These are phyloP conservation scores for Drosophila virilis DNA, from an alignment of 1,140 invertebrate genomes.

Conservation along the genomic window DNA sequence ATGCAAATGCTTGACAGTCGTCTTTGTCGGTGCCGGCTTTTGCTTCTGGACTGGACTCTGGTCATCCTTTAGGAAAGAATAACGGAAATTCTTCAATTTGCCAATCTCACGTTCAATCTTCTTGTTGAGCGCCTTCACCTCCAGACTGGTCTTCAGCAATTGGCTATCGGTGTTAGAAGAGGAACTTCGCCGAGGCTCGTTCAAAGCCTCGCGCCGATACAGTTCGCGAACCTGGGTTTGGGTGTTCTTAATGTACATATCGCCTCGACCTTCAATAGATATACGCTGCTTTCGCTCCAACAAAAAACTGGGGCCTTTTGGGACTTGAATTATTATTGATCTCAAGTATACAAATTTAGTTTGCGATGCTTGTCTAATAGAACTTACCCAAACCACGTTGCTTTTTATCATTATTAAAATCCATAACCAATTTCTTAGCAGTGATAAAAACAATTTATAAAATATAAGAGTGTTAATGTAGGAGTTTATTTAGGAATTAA, in stretches of 20 bases:
- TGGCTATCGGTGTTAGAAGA: slow-evolving; percentile 1
- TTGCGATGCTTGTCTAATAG: neutral
- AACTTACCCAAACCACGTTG: neutral
- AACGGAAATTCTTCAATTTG: slow-evolving; percentile 35
- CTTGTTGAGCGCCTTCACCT: slow-evolving; percentile 29
- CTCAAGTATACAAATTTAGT: neutral
- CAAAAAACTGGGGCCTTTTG: slow-evolving; percentile 22
- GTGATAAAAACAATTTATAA: neutral
- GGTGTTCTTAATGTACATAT: slow-evolving; percentile 29
- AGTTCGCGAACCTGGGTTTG: slow-evolving; percentile 33
- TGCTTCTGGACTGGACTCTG: neutral
- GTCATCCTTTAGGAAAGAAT: neutral
- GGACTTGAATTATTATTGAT: neutral
- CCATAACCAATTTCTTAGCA: neutral
- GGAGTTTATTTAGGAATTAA: neutral
- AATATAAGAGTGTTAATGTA: neutral
- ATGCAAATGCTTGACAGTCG: neutral
- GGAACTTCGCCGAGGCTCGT: neutral
- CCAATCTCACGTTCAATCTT: slow-evolving; percentile 50
- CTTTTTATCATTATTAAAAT: neutral
- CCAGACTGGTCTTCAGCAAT: slow-evolving; percentile 13
- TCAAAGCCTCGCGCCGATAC: neutral
- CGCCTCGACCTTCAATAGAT: slow-evolving; percentile 16
- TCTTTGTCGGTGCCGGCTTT: neutral
- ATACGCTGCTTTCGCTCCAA: slow-evolving; percentile 40